Evolutionary conservation across 2,888 invertebrate genomes (phyloP), one percentile per base, ranked within the genome.

Genomic region (Cinara cedri): DNA sequence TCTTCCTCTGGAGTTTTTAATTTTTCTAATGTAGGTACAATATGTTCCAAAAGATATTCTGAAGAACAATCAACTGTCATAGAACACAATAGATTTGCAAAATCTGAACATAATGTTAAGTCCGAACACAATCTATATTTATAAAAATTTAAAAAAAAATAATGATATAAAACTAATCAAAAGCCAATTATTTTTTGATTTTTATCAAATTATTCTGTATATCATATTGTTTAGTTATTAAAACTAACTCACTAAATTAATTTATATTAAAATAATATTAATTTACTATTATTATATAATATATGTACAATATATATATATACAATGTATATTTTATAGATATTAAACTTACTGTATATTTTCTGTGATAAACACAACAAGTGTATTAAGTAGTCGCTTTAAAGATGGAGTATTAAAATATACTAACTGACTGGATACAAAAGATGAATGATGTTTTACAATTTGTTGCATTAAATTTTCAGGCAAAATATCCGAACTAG

Each of bases 21-120:
- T 83, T 89, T 89, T 82, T 90, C 90, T 78, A 93, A 84, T 14
- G 89, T 89, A 83, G 89, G 89, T 3, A 88, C 88, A 0, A 89
- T 89, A 83, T 89, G 88, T 78, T 91, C 91, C 81, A 90, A 89
- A 11, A 93, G 86, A 84, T 90, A 92, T 84, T 93, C 93, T n/a
- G 91, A 92, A 57, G 93, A 89, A 44, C 90, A 88, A 85, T 94
- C 93, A 84, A 93, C 88, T 68, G 93, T 89, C 82, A 96, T 89
- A 0, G 95, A 92, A 60, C 94, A 89, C 63, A 95, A 87, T 13
- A 93, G 88, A 63, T 90, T 89, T 3, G 92, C 88, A 0, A 92
- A 89, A 84, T 89, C 89, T 89, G 2, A 91, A 87, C 19, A 89
- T 89, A 1, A 89, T 88, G 83, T 89, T 3, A 72, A 89, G 82